Percentiles rank a stretch among this genome's conserved stretches.
Conservation (phyloP, 2,888 invertebrate genomes). For the Polydrusus cervinus region DNA sequence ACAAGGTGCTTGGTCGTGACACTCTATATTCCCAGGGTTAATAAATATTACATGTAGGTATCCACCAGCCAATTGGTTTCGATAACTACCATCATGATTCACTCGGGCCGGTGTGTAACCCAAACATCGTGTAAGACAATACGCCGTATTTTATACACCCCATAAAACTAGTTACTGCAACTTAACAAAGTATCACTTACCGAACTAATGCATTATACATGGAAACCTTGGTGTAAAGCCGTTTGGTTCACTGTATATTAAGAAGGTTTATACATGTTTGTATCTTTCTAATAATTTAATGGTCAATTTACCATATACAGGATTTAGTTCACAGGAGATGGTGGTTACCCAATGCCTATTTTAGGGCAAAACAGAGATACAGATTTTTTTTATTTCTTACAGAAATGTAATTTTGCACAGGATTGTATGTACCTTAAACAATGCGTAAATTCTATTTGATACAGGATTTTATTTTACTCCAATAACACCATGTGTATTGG, state of each 20-base stretch:
- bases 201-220: slow-evolving; percentile 54
- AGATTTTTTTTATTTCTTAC: too few relatives aligned
- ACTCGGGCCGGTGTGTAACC: slow-evolving; percentile 64
- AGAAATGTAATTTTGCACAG: too few relatives aligned
- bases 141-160: slow-evolving; percentile 69
- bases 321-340: not conserved
- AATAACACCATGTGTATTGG: too few relatives aligned
- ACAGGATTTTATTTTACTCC: too few relatives aligned
- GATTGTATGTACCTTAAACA: too few relatives aligned
- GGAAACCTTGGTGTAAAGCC: slow-evolving; percentile 47
- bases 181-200: slow-evolving; percentile 63
- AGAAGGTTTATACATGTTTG: slow-evolving; percentile 23
- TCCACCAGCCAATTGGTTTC: slow-evolving; percentile 65
- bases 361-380: too few relatives aligned
- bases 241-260: slow-evolving; percentile 45
- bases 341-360: too few relatives aligned
- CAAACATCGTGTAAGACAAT: slow-evolving; percentile 65
- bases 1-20: slow-evolving; percentile 56
- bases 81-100: slow-evolving; percentile 69
- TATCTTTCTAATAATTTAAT: slow-evolving; percentile 34
- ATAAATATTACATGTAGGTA: slow-evolving; percentile 54
- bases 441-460: too few relatives aligned
- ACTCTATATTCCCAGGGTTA: slow-evolving; percentile 51
- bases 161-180: slow-evolving; percentile 68
- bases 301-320: slow-evolving; percentile 16